Percentiles rank a stretch among this genome's conserved stretches.
Conservation (phyloP, 2,113 vertebrate species). For the Oreamnos americanus region DNA sequence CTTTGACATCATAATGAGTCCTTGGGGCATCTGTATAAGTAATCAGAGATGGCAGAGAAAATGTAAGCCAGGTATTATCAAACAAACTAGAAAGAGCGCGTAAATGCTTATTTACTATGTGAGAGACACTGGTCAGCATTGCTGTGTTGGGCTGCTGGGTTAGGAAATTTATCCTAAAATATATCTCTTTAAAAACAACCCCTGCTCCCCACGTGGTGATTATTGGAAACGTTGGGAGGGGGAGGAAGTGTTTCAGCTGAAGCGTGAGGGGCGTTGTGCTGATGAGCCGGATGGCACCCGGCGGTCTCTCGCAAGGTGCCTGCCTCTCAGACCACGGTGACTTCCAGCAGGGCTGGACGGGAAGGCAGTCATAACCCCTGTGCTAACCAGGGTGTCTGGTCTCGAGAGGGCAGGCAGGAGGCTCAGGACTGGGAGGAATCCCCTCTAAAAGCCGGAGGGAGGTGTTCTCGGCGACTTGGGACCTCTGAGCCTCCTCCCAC, state of each 20-base stretch:
- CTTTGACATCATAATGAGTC: constrained; percentile 73
- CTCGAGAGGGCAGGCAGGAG: constrained; percentile 42
- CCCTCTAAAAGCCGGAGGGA: constrained; percentile 42
- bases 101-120: neutral
- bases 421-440: constrained; percentile 41
- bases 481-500: constrained; percentile 52
- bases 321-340: constrained; percentile 12
- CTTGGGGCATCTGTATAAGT: constrained; percentile 63
- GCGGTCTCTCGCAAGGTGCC: neutral
- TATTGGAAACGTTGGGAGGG: constrained; percentile 27
- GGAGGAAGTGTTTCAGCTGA: neutral
- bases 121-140: constrained; percentile 34
- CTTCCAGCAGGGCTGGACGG: constrained; percentile 21
- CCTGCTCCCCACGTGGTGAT: constrained; percentile 10
- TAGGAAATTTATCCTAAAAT: neutral
- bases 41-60: constrained; percentile 74
- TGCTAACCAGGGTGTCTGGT: constrained; percentile 50
- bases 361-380: constrained; percentile 40
- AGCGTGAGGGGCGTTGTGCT: constrained; percentile 34
- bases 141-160: neutral
- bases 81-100: constrained; percentile 49
- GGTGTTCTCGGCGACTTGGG: constrained; percentile 59
- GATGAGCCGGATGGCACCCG: neutral
- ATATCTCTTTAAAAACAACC: constrained; percentile 31
- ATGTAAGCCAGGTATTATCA: constrained; percentile 58